These are phyloP conservation scores for Muricea muricata DNA, from an alignment of 92 coral and sea anemone species.

Conservation along the genomic window DNA sequence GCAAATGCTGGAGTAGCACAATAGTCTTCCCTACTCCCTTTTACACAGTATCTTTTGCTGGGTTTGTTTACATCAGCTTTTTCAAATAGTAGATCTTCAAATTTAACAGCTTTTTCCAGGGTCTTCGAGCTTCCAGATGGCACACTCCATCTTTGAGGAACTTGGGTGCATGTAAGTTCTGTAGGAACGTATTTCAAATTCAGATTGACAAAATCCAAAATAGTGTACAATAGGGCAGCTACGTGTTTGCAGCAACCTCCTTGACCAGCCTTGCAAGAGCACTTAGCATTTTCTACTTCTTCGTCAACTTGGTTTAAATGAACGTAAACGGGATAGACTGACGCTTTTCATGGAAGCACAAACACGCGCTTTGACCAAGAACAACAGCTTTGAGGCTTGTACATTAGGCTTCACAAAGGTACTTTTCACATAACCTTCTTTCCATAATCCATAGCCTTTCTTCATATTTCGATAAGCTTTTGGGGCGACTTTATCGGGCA, in stretches of 20 bases:
- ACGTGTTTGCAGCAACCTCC: conserved; percentile 76
- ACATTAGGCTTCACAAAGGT: conserved; percentile 38
- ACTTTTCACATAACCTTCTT: neutral
- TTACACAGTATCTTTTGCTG: conserved; percentile 48
- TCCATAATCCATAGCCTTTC: conserved; percentile 53
- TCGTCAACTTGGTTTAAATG: conserved; percentile 60
- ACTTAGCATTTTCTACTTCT: conserved; percentile 62
- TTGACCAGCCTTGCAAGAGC: conserved; percentile 69
- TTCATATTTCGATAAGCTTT: conserved; percentile 56
- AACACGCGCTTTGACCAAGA: conserved; percentile 55
- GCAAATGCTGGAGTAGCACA: conserved; percentile 75
- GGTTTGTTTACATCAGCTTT: conserved; percentile 32
- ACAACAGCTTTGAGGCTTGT: conserved; percentile 27
- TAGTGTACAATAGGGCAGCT: conserved; percentile 64
- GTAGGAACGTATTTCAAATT: conserved; percentile 56
- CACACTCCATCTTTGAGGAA: conserved; percentile 66
- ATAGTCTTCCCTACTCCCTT: conserved; percentile 44
- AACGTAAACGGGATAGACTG: conserved; percentile 63
- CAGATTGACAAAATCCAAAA: conserved; percentile 65
- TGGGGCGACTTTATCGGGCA: conserved; percentile 50
- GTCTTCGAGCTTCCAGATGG: conserved; percentile 60
- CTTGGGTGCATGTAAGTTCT: conserved; percentile 67
- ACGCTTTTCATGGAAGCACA: conserved; percentile 69
- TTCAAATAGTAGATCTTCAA: conserved; percentile 33
- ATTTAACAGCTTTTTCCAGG: conserved; percentile 46